These are phyloP conservation scores for Chironomus striatipennis DNA, from an alignment of 1,140 invertebrate species.

Conservation along the genomic window DNA sequence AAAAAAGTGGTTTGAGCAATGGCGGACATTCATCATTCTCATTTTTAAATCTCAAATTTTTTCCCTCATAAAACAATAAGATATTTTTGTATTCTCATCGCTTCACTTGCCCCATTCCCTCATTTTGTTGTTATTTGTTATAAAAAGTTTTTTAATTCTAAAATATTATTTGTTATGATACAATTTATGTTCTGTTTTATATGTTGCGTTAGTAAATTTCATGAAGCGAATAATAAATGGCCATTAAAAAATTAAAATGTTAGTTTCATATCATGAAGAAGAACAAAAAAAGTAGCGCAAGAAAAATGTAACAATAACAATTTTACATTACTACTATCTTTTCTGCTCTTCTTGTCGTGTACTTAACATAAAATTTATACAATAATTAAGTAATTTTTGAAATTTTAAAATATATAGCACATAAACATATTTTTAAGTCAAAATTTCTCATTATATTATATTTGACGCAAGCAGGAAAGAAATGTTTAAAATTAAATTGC, in stretches of 20 bases:
- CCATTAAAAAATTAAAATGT: slow-evolving; percentile 2
- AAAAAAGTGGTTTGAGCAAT: neutral
- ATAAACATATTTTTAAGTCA: neutral
- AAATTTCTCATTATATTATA: no score
- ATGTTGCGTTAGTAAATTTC: neutral
- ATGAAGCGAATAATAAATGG: slow-evolving; percentile 9
- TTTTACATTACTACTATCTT: neutral
- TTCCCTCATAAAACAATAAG: no score
- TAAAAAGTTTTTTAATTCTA: no score
- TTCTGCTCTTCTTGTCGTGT: neutral
- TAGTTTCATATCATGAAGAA: neutral
- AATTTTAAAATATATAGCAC: neutral
- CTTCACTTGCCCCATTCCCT: no score
- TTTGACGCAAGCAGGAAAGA: neutral
- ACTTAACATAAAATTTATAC: neutral
- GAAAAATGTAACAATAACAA: neutral
- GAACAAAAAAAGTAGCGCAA: no score
- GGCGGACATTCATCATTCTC: neutral
- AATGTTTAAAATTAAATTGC: slow-evolving; percentile 10
- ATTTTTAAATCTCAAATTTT: no score
- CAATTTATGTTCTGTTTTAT: neutral
- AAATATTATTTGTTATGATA: neutral
- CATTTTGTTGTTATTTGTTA: no score
- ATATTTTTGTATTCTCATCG: no score
- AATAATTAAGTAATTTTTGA: slow-evolving; percentile 2